Percentiles rank a stretch among this genome's conserved stretches.
These are phyloP conservation scores for Maccullochella peelii DNA, from an alignment of 2,113 vertebrate species.

Conservation along the genomic window DNA sequence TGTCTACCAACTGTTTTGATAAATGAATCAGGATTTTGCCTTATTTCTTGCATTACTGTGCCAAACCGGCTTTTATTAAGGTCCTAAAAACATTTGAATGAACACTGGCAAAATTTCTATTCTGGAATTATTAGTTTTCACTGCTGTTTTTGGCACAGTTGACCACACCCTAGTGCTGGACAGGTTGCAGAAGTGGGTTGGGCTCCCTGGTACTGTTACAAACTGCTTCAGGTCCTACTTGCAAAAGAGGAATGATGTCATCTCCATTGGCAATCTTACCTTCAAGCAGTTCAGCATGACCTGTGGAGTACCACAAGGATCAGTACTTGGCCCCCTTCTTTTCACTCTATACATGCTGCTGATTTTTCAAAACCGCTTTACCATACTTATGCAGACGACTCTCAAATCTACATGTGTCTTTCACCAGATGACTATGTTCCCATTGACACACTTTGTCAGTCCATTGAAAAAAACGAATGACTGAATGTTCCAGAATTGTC, in stretches of 20 bases:
- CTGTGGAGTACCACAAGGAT: neutral
- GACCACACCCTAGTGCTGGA: neutral
- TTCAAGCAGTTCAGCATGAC: neutral
- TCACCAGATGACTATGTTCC: neutral
- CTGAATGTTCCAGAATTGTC: too few relatives aligned
- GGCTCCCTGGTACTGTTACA: neutral
- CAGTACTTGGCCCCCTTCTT: neutral
- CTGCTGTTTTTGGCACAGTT: neutral
- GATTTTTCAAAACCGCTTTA: neutral
- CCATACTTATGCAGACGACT: neutral
- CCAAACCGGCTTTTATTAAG: neutral
- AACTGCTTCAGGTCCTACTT: neutral
- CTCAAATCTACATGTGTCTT: neutral
- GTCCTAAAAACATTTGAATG: neutral
- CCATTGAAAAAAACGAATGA: too few relatives aligned
- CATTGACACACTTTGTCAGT: neutral
- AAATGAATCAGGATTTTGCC: too few relatives aligned
- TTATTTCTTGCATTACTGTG: neutral
- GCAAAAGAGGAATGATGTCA: neutral
- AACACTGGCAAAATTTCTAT: neutral
- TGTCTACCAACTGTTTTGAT: too few relatives aligned
- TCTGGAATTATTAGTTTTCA: neutral
- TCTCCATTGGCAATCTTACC: too few relatives aligned
- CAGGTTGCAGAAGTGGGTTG: too few relatives aligned
- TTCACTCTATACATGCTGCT: too few relatives aligned